Evolutionary conservation across 2,888 invertebrate species (phyloP), one percentile per base, ranked within the genome.

Genomic region (Stratiomys singularior): DNA sequence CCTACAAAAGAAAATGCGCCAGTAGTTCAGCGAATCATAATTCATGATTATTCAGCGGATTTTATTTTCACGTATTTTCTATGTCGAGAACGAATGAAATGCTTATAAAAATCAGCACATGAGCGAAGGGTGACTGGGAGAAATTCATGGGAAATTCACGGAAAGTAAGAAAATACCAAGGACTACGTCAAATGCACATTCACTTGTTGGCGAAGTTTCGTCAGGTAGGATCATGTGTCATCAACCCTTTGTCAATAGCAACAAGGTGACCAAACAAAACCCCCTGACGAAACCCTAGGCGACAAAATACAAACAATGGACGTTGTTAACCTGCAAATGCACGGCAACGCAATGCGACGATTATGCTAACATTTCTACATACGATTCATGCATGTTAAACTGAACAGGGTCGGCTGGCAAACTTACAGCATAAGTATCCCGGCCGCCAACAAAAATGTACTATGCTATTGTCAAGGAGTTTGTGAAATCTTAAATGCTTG

Each of bases 181-280:
- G n/a, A 66, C 37, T 37, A 5, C 9, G 5, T 37, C 37, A 37
- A 3, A 9, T 66, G 9, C 66, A 66, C 66, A 66, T 30, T 18
- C 21, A 15, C 9, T 9, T 15, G 37, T n/a, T n/a, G 28, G 47
- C n/a, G 23, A 30, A 13, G 37, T 18, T 25, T 25, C 27, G 15
- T 23, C 71, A 52, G 56, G 71, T 72, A 60, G 60, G 58, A 60
- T 74, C 74, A 74, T 30, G 74, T 74, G 60, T 15, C 74, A 37
- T 60, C 74, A n/a, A n/a, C n/a, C n/a, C n/a, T n/a, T n/a, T n/a
- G 74, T 30, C 58, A 74, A 60, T 60, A 60, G 74, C 60, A 21
- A 74, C 74, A 27, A 5, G 60, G 2, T 13, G 30, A 4, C 58
- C 74, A 74, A 74, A 74, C 74, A 74, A 13, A 30, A 44, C 52